Base-by-base conservation (phyloP, 2,797 vertebrate genomes). In the Ptychobarbus kaznakovi region DNA sequence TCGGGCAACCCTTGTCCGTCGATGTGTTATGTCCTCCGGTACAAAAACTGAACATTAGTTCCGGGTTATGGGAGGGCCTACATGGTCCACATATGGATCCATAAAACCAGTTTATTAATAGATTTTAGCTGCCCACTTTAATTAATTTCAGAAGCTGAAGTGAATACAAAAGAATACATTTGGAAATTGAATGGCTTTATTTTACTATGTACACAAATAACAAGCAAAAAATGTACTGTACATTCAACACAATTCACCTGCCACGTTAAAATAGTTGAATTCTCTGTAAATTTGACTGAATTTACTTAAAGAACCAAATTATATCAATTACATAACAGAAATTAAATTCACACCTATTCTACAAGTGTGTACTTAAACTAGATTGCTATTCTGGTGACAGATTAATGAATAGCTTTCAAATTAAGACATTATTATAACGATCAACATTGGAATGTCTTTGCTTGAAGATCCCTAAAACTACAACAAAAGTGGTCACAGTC, bases 151-250 rank as follows among this genome's bases (percentile, higher is more conserved):
- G 1, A 7, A 18, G 9, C 5, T 12, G 40, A 58, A 53, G 65
- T 73, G 0, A 63, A 66, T 66, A 40, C 15, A 76, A 68, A 15
- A 6, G 3, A 3, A 2, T 11, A 16, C 7, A 35, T 44, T 69
- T 6, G 7, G 12, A 22, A 63, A 72, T 13, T 46, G 3, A 58
- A 72, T 38, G 1, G 4, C 6, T 84, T 84, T 84, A 84, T 78
- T 79, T 83, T 46, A 7, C 28, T 51, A 76, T 42, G 13, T 79
- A 70, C 74, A 72, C n/a, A 84, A 58, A 70, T 20, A 35, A 61
- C 18, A 3, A 40, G 38, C 6, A 82, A 40, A 3, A 38, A 42
- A 53, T 15, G 3, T 40, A 66, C 40, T 66, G 44, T 38, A 65
- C 22, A 65, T 65, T 51, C 40, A 32, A 53, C 9, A 53, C 9